phyloP scores from a whole-genome alignment of 2,797 vertebrate genomes.

The Myotis findleyi region DNA sequence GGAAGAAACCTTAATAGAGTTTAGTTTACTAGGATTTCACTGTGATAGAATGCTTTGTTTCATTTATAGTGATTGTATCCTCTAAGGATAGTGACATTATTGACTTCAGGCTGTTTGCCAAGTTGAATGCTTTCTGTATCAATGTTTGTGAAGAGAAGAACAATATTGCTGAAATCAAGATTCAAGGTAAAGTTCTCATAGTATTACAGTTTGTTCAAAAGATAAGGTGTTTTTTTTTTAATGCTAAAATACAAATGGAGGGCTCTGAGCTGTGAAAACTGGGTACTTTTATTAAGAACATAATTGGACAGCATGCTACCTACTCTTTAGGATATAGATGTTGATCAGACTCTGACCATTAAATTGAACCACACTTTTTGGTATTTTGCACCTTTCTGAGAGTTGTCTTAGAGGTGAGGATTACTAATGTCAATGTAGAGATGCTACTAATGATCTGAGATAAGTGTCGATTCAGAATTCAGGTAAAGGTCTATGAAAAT shows the following conservation, averaged over 20 bases:
- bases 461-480: background rate
- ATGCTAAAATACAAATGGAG: background rate
- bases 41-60: constrained; percentile 60
- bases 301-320: background rate
- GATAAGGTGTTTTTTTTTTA: background rate
- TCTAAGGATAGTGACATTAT: constrained; percentile 91
- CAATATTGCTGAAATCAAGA: constrained; percentile 96
- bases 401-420: background rate
- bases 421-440: background rate
- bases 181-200: constrained; percentile 91
- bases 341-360: background rate
- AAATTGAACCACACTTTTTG: background rate
- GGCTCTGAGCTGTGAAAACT: background rate
- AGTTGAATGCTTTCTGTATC: constrained; percentile 93
- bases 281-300: background rate
- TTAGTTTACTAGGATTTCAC: background rate
- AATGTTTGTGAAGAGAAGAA: constrained; percentile 91
- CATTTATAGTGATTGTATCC: constrained; percentile 87
- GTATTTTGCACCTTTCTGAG: background rate
- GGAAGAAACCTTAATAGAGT: background rate
- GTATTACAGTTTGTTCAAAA: constrained; percentile 1
- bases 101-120: constrained; percentile 93
- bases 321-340: background rate
- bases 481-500: background rate
- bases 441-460: background rate